phyloP scores from a whole-genome alignment of 2,113 vertebrate genomes.

The Ophiodon elongatus region DNA sequence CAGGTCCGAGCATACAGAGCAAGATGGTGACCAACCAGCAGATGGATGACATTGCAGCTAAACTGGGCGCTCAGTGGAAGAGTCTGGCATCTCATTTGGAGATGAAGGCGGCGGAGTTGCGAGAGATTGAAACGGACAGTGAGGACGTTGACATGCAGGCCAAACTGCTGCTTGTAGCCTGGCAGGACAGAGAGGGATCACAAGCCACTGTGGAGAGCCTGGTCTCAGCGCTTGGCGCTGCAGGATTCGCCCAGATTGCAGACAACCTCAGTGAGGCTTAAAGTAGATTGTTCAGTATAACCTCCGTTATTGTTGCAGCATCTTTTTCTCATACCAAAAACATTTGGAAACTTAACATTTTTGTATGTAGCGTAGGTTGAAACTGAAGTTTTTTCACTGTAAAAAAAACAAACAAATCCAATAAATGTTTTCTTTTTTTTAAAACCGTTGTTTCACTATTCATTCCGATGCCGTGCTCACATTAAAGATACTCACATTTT shows the following conservation, averaged over 20 bases:
- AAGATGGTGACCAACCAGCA: slow-evolving; percentile 92
- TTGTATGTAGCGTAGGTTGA: slow-evolving; percentile 53
- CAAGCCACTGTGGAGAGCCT: slow-evolving; percentile 92
- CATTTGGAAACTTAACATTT: slow-evolving; percentile 35
- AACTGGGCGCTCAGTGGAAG: slow-evolving; percentile 93
- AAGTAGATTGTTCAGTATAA: neutral
- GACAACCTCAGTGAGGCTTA: slow-evolving; percentile 86
- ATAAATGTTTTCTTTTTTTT: slow-evolving; percentile 64
- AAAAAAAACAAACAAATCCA: slow-evolving; percentile 47
- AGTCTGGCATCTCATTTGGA: slow-evolving; percentile 90
- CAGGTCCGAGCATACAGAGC: slow-evolving; percentile 93
- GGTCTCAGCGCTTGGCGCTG: slow-evolving; percentile 85
- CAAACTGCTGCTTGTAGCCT: slow-evolving; percentile 94
- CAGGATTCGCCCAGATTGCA: slow-evolving; percentile 88
- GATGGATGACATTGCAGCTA: slow-evolving; percentile 91
- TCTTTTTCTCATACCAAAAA: slow-evolving; percentile 54
- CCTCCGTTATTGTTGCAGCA: slow-evolving; percentile 1
- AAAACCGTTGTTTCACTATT: neutral
- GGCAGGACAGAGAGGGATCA: slow-evolving; percentile 94
- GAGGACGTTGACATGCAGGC: slow-evolving; percentile 95
- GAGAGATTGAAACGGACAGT: slow-evolving; percentile 94
- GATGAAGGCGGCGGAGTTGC: slow-evolving; percentile 92
- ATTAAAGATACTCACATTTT: slow-evolving; percentile 70
- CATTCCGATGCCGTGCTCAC: neutral
- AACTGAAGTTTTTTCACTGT: slow-evolving; percentile 45